Evolutionary conservation across 2,113 vertebrate species (phyloP).

Genomic region (Macrotis lagotis): DNA sequence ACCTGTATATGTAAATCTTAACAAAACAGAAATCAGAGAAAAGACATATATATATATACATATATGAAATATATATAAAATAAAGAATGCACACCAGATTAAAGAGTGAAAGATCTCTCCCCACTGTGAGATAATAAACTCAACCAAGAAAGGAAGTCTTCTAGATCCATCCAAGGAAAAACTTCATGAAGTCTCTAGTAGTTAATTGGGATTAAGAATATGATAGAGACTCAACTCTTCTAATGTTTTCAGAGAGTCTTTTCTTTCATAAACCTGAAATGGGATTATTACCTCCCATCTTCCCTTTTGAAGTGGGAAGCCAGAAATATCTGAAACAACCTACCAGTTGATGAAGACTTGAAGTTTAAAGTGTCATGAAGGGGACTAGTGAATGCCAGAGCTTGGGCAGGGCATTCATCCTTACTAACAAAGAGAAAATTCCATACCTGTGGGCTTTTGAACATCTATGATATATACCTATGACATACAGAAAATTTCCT

Average conservation of each 20-base stretch:
- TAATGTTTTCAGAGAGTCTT: background rate
- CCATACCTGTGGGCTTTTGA: background rate
- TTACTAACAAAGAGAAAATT: background rate
- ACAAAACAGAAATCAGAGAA: background rate
- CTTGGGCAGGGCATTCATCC: background rate
- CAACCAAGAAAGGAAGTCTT: background rate
- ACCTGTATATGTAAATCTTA: background rate
- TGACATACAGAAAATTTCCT: no score
- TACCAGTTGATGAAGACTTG: background rate
- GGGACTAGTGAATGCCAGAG: background rate
- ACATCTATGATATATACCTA: no score
- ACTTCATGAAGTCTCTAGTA: background rate
- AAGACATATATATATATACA: no score
- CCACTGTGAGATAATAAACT: background rate
- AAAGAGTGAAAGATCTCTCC: background rate
- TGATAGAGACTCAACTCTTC: background rate
- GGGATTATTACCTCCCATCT: background rate
- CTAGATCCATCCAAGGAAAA: background rate
- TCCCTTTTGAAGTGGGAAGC: background rate
- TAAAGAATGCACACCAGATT: no score
- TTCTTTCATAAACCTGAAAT: background rate
- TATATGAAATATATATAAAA: no score
- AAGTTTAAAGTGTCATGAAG: background rate
- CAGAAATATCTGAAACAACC: background rate
- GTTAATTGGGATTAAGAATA: background rate